phyloP scores from a whole-genome alignment of 1,140 invertebrate genomes.

The Acromyrmex charruanus region DNA sequence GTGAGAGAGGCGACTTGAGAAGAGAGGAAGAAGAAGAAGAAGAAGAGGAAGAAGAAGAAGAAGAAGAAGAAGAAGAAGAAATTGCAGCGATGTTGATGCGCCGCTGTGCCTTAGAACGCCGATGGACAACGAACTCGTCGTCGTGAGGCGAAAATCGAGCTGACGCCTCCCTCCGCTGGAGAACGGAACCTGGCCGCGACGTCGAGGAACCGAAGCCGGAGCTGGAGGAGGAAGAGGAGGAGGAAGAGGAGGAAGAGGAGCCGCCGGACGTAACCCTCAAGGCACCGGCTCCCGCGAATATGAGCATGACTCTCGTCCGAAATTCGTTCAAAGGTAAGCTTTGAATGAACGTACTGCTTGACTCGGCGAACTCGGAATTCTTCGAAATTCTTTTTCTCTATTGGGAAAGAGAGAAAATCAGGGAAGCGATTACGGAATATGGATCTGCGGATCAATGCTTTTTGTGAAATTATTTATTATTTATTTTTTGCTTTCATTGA shows the following conservation, averaged over 20 bases:
- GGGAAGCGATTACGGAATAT: no score
- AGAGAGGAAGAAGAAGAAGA: neutral
- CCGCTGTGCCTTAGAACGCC: conserved; percentile 72
- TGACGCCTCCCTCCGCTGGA: conserved; percentile 37
- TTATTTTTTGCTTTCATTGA: neutral
- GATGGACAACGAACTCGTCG: conserved; percentile 69
- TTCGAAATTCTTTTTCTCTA: neutral
- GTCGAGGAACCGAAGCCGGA: conserved; percentile 57
- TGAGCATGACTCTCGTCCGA: conserved; percentile 86
- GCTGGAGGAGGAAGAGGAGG: conserved; percentile 51
- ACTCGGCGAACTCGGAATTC: neutral
- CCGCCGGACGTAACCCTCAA: conserved; percentile 71
- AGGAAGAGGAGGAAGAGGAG: conserved; percentile 49
- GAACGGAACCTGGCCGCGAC: conserved; percentile 67
- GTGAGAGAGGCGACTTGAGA: neutral
- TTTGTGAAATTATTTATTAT: neutral
- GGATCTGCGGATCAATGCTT: neutral
- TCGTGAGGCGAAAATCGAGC: conserved; percentile 60
- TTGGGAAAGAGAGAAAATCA: neutral
- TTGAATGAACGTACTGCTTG: neutral
- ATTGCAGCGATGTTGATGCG: conserved; percentile 51
- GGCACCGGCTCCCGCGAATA: conserved; percentile 81
- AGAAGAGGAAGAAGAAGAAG: neutral
- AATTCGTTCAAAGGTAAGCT: conserved; percentile 84
- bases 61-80: neutral